Conservation (phyloP, 2,113 vertebrate genomes). For the Upupa epops region DNA sequence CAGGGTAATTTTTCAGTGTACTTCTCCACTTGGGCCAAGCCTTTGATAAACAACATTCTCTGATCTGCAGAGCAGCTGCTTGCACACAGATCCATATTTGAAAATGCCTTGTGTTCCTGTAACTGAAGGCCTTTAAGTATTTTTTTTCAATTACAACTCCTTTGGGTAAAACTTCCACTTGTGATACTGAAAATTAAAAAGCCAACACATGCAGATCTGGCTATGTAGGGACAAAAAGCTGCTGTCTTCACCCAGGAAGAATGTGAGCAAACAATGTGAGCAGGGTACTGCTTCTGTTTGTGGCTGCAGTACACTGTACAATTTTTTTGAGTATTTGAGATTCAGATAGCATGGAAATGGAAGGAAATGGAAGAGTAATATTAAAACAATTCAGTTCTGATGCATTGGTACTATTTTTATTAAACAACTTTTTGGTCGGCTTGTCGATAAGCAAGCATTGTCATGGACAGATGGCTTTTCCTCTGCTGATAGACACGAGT, state of each 20-base stretch:
- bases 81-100: background rate
- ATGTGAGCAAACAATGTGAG: background rate
- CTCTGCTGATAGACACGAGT: background rate
- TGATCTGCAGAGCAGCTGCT: background rate
- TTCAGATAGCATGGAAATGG: too few relatives aligned
- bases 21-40: background rate
- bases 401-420: background rate
- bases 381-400: background rate
- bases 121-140: accelerated
- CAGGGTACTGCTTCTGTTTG: background rate
- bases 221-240: too few relatives aligned
- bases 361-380: too few relatives aligned
- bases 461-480: background rate
- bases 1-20: too few relatives aligned
- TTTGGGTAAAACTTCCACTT: background rate
- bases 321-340: too few relatives aligned
- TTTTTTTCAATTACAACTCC: background rate
- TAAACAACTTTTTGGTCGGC: background rate
- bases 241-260: background rate
- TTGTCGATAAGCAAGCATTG: background rate
- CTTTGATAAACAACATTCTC: background rate
- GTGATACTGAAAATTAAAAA: background rate
- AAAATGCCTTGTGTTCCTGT: background rate
- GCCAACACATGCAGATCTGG: background rate
- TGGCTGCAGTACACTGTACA: background rate